Evolutionary conservation across 2,113 vertebrate genomes (phyloP).

Genomic region (Corynorhinus townsendii): DNA sequence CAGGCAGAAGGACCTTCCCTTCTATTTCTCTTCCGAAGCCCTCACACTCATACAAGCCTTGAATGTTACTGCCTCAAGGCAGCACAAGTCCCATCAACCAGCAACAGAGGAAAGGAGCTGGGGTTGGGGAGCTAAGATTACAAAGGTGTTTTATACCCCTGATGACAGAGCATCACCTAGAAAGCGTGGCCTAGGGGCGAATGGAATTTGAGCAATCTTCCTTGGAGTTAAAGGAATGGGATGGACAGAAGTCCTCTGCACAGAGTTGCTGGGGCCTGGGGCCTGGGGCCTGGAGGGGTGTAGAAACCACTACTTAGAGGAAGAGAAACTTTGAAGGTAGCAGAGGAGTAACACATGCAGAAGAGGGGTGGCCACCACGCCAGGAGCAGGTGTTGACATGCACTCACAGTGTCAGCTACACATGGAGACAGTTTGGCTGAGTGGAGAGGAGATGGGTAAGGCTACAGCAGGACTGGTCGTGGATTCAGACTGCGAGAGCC

Average conservation of each 20-base stretch:
- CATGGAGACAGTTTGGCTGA: not conserved
- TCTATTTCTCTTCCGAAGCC: not conserved
- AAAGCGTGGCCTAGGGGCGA: not conserved
- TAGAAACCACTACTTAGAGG: not conserved
- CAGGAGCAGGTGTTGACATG: not conserved
- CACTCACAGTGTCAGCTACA: not conserved
- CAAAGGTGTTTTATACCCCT: not conserved
- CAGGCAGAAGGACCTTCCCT: not conserved
- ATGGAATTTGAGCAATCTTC: not conserved
- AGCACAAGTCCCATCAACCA: not conserved
- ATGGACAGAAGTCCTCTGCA: not conserved
- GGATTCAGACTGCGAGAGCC: not conserved
- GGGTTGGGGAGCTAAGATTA: not conserved
- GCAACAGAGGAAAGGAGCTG: not conserved
- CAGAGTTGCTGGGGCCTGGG: not conserved
- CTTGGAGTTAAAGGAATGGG: not conserved
- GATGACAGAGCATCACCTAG: not conserved
- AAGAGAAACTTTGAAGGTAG: not conserved
- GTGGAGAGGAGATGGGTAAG: not conserved
- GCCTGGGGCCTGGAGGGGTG: rapidly evolving
- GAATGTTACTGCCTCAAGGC: not conserved
- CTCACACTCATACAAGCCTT: not conserved
- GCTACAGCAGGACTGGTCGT: not conserved
- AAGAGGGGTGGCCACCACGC: not conserved
- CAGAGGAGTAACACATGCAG: not conserved